A percentile compares a stretch with the other conserved stretches of the same genome.
phyloP scores from a whole-genome alignment of 2,797 vertebrate genomes.

The Hemitrygon akajei region DNA sequence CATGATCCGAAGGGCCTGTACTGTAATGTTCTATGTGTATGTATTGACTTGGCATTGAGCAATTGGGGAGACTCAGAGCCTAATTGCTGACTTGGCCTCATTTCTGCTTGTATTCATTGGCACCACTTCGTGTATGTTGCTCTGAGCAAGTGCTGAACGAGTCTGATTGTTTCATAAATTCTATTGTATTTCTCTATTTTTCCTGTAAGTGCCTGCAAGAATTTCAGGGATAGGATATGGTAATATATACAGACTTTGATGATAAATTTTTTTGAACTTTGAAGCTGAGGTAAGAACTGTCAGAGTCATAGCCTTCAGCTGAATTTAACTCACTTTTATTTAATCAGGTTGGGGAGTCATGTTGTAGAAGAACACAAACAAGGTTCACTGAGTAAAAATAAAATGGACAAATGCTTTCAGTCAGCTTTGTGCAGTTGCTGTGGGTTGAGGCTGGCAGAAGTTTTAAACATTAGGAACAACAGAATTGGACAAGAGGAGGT shows the following conservation, averaged over 20 bases:
- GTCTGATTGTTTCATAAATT: not conserved
- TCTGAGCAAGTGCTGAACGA: not conserved
- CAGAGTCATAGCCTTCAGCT: no score
- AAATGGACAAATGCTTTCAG: not conserved
- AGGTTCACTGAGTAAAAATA: not conserved
- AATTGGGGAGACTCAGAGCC: not conserved
- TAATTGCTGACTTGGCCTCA: not conserved
- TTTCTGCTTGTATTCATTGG: not conserved
- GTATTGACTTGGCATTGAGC: not conserved
- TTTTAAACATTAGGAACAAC: not conserved
- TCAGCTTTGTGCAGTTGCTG: not conserved
- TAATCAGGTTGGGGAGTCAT: no score
- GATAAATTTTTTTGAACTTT: no score
- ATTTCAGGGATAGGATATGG: no score
- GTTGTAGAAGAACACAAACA: not conserved
- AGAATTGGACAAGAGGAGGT: not conserved
- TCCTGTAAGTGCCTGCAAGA: no score
- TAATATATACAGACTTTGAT: no score
- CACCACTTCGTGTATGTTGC: not conserved
- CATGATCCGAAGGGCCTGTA: no score
- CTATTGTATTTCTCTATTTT: no score
- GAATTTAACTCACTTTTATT: no score
- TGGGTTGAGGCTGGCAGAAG: not conserved
- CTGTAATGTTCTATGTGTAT: not conserved
- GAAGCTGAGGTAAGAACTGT: no score